Evolutionary conservation across 2,888 invertebrate species (phyloP).

Genomic region (Troides aeacus): DNA sequence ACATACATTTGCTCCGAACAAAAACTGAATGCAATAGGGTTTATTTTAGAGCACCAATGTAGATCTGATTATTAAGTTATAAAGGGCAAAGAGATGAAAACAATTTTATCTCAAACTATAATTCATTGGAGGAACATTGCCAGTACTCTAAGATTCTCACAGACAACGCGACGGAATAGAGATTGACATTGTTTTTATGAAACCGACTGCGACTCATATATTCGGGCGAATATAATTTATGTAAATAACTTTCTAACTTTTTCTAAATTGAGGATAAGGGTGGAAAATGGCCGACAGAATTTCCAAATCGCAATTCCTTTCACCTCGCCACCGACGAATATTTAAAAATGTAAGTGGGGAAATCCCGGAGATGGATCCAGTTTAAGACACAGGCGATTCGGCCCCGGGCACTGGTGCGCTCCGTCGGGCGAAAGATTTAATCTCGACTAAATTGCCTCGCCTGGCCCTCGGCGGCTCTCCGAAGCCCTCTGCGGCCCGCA

Average conservation of each 20-base stretch:
- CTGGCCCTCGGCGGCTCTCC: constrained; percentile 22
- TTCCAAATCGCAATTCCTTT: constrained; percentile 27
- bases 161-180: too few relatives aligned
- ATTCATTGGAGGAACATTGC: too few relatives aligned
- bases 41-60: too few relatives aligned
- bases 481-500: constrained; percentile 19
- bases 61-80: too few relatives aligned
- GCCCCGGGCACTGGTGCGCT: constrained; percentile 22
- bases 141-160: too few relatives aligned
- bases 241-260: constrained; percentile 24
- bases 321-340: constrained; percentile 22
- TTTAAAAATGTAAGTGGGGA: constrained; percentile 25
- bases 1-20: too few relatives aligned
- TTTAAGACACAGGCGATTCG: constrained; percentile 23
- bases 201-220: too few relatives aligned
- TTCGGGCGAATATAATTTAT: constrained; percentile 20
- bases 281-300: constrained; percentile 22
- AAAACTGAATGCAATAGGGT: too few relatives aligned
- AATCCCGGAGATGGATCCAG: constrained; percentile 18
- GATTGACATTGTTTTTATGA: too few relatives aligned
- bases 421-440: constrained; percentile 31
- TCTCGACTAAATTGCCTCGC: constrained; percentile 33
- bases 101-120: too few relatives aligned
- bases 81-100: too few relatives aligned
- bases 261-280: constrained; percentile 23